Conservation (phyloP, 2,113 vertebrate species). For the Chunga burmeisteri region DNA sequence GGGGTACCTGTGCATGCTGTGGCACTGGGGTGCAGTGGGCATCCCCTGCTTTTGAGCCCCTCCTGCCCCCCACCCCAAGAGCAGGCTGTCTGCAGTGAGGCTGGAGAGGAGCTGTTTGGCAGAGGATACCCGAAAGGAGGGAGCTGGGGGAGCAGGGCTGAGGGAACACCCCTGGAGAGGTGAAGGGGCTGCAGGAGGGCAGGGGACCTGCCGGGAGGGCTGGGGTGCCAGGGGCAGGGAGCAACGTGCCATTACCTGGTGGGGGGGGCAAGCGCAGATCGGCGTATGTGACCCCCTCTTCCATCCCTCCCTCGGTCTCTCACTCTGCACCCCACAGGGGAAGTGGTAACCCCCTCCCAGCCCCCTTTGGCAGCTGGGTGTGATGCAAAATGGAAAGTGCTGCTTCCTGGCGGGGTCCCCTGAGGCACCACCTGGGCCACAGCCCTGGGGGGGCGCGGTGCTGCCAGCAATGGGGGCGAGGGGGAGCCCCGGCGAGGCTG, state of each 20-base stretch:
- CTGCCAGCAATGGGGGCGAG: fast-evolving
- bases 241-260: neutral
- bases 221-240: neutral
- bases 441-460: fast-evolving
- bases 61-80: fast-evolving
- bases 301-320: neutral
- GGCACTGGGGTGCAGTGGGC: neutral
- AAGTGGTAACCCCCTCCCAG: neutral
- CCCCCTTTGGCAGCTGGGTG: neutral
- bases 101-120: neutral
- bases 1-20: no score
- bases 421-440: neutral
- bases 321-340: fast-evolving
- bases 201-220: neutral
- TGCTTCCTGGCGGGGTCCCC: neutral
- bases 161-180: neutral
- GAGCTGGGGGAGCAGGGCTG: fast-evolving
- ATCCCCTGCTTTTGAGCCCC: neutral
- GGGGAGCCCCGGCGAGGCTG: neutral
- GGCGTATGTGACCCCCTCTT: neutral
- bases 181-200: neutral
- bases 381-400: constrained; percentile 5
- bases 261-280: neutral
- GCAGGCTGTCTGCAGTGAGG: neutral
- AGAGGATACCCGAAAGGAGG: neutral